Conservation (phyloP, 2,113 vertebrate species). For the Bubo scandiacus region DNA sequence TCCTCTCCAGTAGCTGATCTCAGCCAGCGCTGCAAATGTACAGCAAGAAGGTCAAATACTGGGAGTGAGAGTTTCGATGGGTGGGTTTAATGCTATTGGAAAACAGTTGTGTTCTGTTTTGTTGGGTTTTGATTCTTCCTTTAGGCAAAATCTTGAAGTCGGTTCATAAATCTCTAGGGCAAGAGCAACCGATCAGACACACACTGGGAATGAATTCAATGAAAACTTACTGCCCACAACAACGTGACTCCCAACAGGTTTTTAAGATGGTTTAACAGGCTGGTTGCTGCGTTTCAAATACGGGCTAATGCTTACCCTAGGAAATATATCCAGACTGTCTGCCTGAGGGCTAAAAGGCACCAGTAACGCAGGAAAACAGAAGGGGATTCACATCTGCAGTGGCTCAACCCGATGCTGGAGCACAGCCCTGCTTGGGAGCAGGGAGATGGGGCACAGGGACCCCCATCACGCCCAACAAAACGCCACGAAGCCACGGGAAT, state of each 20-base stretch:
- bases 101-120: not conserved
- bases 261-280: not conserved
- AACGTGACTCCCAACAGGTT: not conserved
- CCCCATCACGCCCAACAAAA: not conserved
- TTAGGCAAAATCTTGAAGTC: not conserved
- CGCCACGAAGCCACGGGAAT: not conserved
- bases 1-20: not conserved
- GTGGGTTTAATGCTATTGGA: conserved; percentile 2
- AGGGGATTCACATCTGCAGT: not conserved
- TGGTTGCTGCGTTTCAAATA: not conserved
- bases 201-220: not conserved
- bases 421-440: not conserved
- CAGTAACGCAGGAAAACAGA: not conserved
- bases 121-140: not conserved
- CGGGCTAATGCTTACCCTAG: not conserved
- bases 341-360: not conserved
- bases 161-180: not conserved
- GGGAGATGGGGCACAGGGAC: not conserved
- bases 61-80: not conserved
- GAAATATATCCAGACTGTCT: not conserved
- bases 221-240: not conserved
- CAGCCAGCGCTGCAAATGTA: not conserved
- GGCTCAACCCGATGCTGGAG: not conserved
- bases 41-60: not conserved
- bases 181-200: not conserved